These are phyloP conservation scores for Hypanus sabinus DNA, from an alignment of 2,113 vertebrate genomes.

Conservation along the genomic window DNA sequence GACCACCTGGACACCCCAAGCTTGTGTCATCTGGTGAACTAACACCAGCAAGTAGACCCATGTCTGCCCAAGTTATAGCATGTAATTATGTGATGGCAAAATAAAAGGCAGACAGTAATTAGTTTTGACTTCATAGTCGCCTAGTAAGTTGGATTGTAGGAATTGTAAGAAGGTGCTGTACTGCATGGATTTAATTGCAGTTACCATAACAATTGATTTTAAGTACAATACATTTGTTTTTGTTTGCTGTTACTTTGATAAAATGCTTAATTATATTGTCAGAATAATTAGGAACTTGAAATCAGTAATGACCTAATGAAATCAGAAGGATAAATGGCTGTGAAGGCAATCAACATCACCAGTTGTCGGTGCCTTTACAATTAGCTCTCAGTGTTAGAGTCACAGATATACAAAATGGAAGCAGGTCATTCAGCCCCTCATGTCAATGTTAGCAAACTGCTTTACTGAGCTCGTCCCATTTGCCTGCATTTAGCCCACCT, in stretches of 20 bases:
- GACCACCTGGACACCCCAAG: slow-evolving; percentile 6
- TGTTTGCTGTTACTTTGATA: neutral
- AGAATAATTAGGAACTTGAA: slow-evolving; percentile 1
- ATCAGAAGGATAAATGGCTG: neutral
- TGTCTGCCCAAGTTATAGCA: neutral
- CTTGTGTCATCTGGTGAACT: neutral
- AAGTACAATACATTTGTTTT: neutral
- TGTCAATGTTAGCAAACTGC: no score
- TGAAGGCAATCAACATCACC: neutral
- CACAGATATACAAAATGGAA: no score
- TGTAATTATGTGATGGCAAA: slow-evolving; percentile 5
- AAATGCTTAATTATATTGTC: neutral
- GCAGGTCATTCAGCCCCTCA: no score
- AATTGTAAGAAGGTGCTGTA: neutral
- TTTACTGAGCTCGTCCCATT: no score
- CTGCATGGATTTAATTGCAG: neutral
- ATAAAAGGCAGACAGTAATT: slow-evolving; percentile 21
- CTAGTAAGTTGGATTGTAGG: neutral
- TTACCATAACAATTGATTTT: neutral
- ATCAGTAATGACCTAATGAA: neutral
- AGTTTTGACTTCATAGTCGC: neutral
- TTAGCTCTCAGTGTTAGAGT: neutral
- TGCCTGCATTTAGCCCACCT: no score
- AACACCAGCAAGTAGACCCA: neutral
- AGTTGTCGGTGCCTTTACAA: neutral